Percentiles rank a stretch among this genome's conserved stretches.
Conservation (phyloP, 1,140 invertebrate genomes). For the Mya arenaria region DNA sequence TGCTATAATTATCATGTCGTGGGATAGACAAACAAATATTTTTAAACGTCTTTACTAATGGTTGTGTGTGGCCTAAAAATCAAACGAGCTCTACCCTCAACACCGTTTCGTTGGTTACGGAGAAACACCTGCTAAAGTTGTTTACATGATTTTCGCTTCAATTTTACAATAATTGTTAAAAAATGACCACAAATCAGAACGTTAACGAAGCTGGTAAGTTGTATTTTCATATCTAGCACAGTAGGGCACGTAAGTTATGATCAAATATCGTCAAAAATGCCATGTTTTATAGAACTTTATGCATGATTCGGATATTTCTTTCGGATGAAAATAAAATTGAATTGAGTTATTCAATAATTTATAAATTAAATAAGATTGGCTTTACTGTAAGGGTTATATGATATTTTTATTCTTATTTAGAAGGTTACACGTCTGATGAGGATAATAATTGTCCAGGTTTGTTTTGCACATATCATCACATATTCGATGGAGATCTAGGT, state of each 20-base stretch:
- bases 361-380: neutral
- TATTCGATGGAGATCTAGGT: neutral
- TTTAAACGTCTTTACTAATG: too few relatives aligned
- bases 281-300: neutral
- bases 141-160: neutral
- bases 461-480: neutral
- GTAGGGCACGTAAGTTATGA: neutral
- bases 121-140: neutral
- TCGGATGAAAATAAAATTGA: neutral
- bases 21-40: too few relatives aligned
- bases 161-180: neutral
- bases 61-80: too few relatives aligned
- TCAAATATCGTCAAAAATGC: neutral
- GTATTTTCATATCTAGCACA: neutral
- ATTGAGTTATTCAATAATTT: neutral
- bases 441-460: constrained; percentile 29
- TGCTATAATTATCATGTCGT: too few relatives aligned
- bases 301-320: neutral
- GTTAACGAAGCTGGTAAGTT: constrained; percentile 38
- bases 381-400: neutral
- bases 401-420: neutral
- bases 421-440: constrained; percentile 3
- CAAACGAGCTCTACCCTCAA: neutral
- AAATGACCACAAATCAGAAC: constrained; percentile 33
- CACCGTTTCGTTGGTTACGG: constrained; percentile 16